Evolutionary conservation across 1,140 invertebrate species (phyloP).

Genomic region (Diorhabda carinulata): DNA sequence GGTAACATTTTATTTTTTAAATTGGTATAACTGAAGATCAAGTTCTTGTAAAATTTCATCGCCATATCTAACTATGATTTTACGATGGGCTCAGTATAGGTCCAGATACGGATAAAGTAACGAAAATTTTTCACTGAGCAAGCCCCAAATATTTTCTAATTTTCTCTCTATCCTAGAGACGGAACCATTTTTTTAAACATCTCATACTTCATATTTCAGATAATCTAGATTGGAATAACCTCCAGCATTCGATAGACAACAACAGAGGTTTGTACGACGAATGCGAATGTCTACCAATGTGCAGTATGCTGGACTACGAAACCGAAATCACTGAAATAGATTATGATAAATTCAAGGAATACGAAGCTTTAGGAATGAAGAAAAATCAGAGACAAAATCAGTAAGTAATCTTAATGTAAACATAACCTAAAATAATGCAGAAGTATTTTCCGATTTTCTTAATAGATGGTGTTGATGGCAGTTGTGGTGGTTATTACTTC

Average conservation of each 20-base stretch:
- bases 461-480: background rate
- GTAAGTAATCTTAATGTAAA: background rate
- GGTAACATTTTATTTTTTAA: no score
- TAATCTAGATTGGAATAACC: constrained; percentile 6
- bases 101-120: no score
- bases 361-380: constrained; percentile 21
- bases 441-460: background rate
- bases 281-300: constrained; percentile 31
- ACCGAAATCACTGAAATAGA: constrained; percentile 33
- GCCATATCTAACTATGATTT: no score
- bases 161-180: no score
- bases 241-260: background rate
- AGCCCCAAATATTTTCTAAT: no score
- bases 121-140: no score
- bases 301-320: constrained; percentile 27
- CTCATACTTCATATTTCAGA: background rate
- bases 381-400: background rate
- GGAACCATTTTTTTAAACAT: no score
- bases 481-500: no score
- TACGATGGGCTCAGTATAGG: no score
- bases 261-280: background rate
- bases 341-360: constrained; percentile 28
- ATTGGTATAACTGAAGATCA: no score
- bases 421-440: constrained; percentile 1
- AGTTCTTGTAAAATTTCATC: no score